phyloP scores from a whole-genome alignment of 1,140 invertebrate genomes.

The Calliopsis andreniformis region DNA sequence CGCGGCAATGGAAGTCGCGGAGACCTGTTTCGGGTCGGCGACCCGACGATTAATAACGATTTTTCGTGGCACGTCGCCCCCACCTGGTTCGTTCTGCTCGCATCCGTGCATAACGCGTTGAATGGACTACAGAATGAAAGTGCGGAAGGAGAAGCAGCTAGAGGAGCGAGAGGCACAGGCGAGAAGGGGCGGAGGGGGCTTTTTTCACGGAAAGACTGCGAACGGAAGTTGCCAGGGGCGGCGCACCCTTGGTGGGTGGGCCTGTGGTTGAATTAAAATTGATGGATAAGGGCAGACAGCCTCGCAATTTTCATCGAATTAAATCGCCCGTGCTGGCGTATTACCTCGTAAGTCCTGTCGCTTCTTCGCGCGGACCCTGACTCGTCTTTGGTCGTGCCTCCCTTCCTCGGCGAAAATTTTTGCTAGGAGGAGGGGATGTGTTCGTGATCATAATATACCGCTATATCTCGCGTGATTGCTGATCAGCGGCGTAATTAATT shows the following conservation, averaged over 20 bases:
- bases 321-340: slow-evolving; percentile 15
- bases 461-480: background rate
- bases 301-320: slow-evolving; percentile 64
- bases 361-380: slow-evolving; percentile 17
- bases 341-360: slow-evolving; percentile 42
- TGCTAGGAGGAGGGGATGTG: background rate
- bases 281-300: slow-evolving; percentile 60
- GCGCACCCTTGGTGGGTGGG: slow-evolving; percentile 60
- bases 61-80: slow-evolving; percentile 56
- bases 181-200: background rate
- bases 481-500: slow-evolving; percentile 28
- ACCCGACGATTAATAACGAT: slow-evolving; percentile 67
- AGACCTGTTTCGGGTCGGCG: slow-evolving; percentile 52
- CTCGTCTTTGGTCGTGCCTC: slow-evolving; percentile 18
- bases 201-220: slow-evolving; percentile 56
- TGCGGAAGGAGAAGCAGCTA: slow-evolving; percentile 32
- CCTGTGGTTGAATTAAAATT: slow-evolving; percentile 62
- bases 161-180: background rate
- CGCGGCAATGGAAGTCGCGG: slow-evolving; percentile 8
- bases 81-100: slow-evolving; percentile 27
- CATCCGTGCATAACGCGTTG: slow-evolving; percentile 45
- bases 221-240: slow-evolving; percentile 61
- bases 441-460: background rate
- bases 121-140: slow-evolving; percentile 32
- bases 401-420: slow-evolving; percentile 1